Evolutionary conservation across 2,797 vertebrate genomes (phyloP).

Genomic region (Distichodus sexfasciatus): DNA sequence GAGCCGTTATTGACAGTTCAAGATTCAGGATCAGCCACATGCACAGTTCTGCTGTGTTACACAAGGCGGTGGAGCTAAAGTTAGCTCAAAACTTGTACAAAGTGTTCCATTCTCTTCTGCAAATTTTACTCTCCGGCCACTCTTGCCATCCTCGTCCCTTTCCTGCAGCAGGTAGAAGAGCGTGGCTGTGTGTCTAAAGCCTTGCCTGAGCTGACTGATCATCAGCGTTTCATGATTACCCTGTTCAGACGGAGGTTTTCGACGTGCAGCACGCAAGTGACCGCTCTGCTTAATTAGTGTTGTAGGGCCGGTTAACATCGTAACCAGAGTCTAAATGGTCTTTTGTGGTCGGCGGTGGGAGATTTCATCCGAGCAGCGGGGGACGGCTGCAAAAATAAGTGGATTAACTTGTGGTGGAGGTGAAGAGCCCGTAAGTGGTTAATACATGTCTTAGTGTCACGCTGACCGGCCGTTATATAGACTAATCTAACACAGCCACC

Average conservation of each 20-base stretch:
- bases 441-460: not conserved
- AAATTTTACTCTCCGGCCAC: too few relatives aligned
- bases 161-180: too few relatives aligned
- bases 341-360: conserved; percentile 20
- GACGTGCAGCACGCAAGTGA: conserved; percentile 60
- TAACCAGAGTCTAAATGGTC: conserved; percentile 20
- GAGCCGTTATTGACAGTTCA: too few relatives aligned
- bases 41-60: too few relatives aligned
- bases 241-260: conserved; percentile 57
- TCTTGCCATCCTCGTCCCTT: conserved; percentile 26
- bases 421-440: not conserved
- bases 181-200: too few relatives aligned
- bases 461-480: not conserved
- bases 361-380: not conserved
- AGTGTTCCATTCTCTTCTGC: too few relatives aligned
- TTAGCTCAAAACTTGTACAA: too few relatives aligned
- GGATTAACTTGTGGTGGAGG: not conserved
- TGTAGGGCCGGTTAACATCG: not conserved
- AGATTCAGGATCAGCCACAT: too few relatives aligned
- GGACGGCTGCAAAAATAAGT: conserved; percentile 2
- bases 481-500: too few relatives aligned
- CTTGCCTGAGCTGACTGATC: too few relatives aligned
- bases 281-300: conserved; percentile 20
- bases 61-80: too few relatives aligned
- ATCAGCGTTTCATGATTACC: conserved; percentile 52